Evolutionary conservation across 2,888 invertebrate genomes (phyloP), one percentile per base, ranked within the genome.

Genomic region (Aleiodes leptofemur): DNA sequence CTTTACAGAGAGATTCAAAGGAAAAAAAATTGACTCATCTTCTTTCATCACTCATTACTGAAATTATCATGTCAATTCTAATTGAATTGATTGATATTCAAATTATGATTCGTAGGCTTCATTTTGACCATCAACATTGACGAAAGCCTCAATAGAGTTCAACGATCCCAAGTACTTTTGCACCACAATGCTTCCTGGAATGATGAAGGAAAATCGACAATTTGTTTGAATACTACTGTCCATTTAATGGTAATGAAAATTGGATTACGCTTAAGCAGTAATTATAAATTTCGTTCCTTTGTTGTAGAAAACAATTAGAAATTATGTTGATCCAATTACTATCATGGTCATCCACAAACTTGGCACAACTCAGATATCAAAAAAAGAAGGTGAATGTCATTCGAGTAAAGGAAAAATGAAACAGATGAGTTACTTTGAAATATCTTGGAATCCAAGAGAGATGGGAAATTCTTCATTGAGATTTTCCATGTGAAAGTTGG

Each of bases 251-350:
- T 79, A 76, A 76, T 34, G 3, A 9, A 6, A n/a, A 73, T 66
- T 13, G 7, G 29, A 23, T 29, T 13, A 8, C 13, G 1, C n/a
- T 0, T 31, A 6, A 66, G 23, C 14, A 9, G 8, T 9, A 43
- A 53, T 55, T 34, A 4, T 9, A 53, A 51, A 57, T 51, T 38
- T 29, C 31, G 55, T 11, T 48, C 14, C 69, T 23, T 72, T 11
- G 3, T 69, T 72, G 14, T 70, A 86, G 86, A 76, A 71, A 2
- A 77, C 70, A 23, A 78, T 79, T 56, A 74, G 73, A 55, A 83
- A 85, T 70, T 82, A 81, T 23, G 77, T 84, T 13, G 84, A 86
- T 64, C 83, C 82, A 13, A 83, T 86, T 38, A 75, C 64, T 34
- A 80, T 86, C 38, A 43, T 78, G 14, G 79, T 78, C 4, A 77